These are phyloP conservation scores for Xestobium rufovillosum DNA, from an alignment of 2,888 invertebrate genomes.

Conservation along the genomic window DNA sequence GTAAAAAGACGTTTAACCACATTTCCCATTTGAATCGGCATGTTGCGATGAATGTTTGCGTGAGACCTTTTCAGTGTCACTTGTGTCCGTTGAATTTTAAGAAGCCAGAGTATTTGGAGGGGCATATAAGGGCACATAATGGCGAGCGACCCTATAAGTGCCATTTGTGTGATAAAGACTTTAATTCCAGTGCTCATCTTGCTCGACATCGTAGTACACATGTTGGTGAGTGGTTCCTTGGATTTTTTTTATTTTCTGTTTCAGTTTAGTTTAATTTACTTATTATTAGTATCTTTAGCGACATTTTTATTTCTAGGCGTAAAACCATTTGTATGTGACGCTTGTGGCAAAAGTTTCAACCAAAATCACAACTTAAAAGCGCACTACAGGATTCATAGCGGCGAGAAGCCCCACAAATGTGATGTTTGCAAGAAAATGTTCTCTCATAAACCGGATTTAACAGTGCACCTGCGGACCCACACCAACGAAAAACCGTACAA, in stretches of 20 bases:
- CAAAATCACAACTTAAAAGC: constrained; percentile 19
- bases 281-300: no score
- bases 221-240: no score
- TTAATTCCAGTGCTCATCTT: constrained; percentile 17
- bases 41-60: constrained; percentile 14
- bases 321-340: constrained; percentile 13
- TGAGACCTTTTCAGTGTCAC: constrained; percentile 16
- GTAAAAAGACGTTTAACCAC: constrained; percentile 16
- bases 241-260: no score
- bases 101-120: constrained; percentile 1
- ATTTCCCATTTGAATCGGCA: constrained; percentile 19
- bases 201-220: constrained; percentile 17
- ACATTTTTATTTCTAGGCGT: no score
- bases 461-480: constrained; percentile 18
- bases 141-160: constrained; percentile 19
- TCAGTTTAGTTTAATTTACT: no score
- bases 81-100: constrained; percentile 14
- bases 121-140: constrained; percentile 9
- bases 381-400: constrained; percentile 16
- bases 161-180: constrained; percentile 18
- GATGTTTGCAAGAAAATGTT: constrained; percentile 15
- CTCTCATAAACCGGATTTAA: constrained; percentile 12
- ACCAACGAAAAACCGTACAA: constrained; percentile 16
- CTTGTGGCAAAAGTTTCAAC: constrained; percentile 24
- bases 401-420: constrained; percentile 17